Evolutionary conservation across 2,113 vertebrate genomes (phyloP).

Genomic region (Limanda limanda): DNA sequence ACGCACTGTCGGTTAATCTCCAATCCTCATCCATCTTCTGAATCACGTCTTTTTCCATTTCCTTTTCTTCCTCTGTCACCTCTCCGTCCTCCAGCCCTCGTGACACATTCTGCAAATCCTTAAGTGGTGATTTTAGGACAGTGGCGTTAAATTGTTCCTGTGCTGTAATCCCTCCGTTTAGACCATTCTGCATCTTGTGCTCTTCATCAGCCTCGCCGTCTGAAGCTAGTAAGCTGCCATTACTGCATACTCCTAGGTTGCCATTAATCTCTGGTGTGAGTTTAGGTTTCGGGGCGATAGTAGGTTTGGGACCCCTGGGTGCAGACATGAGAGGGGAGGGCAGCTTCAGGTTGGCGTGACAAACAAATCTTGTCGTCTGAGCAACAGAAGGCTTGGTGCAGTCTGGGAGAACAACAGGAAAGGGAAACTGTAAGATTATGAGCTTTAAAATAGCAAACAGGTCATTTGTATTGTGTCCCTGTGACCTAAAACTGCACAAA

Average conservation of each 20-base stretch:
- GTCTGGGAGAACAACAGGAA: constrained; percentile 85
- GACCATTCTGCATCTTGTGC: constrained; percentile 63
- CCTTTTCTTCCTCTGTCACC: constrained; percentile 40
- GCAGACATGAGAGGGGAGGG: constrained; percentile 82
- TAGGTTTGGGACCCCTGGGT: constrained; percentile 90
- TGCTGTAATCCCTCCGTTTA: constrained; percentile 39
- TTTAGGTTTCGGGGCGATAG: constrained; percentile 92
- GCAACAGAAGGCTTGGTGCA: constrained; percentile 89
- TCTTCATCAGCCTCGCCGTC: constrained; percentile 71
- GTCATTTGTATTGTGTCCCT: constrained; percentile 68
- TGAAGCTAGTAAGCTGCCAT: constrained; percentile 73
- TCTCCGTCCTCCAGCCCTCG: constrained; percentile 44
- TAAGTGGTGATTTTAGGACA: constrained; percentile 27
- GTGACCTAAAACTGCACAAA: constrained; percentile 51
- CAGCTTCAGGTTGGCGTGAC: constrained; percentile 81
- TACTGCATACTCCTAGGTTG: constrained; percentile 80
- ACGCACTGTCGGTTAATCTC: constrained; percentile 60
- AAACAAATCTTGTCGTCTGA: constrained; percentile 88
- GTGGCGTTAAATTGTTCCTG: constrained; percentile 53
- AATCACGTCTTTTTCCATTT: constrained; percentile 43
- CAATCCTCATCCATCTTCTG: constrained; percentile 68
- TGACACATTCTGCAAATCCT: constrained; percentile 30
- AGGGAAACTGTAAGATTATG: constrained; percentile 79
- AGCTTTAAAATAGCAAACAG: constrained; percentile 75
- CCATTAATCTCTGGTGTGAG: constrained; percentile 80